Conservation (phyloP, 1,140 invertebrate genomes). For the Charaxes varanes region DNA sequence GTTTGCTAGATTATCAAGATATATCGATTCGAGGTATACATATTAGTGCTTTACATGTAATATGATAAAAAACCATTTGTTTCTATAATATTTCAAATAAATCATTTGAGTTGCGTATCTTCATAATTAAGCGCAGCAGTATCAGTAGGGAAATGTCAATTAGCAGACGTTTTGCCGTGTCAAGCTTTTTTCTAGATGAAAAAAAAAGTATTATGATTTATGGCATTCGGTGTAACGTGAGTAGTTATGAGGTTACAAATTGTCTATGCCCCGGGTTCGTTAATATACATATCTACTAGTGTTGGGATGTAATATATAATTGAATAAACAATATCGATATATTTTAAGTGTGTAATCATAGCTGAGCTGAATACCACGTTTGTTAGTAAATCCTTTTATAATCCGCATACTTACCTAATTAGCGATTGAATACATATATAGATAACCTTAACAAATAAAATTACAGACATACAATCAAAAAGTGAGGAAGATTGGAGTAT, state of each 20-base stretch:
- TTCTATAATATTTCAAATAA: slow-evolving; percentile 11
- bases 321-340: no score
- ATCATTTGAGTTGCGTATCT: slow-evolving; percentile 20
- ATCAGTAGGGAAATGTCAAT: slow-evolving; percentile 54
- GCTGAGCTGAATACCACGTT: no score
- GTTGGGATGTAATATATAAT: slow-evolving; percentile 21
- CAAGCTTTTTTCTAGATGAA: slow-evolving; percentile 30
- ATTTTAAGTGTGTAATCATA: no score
- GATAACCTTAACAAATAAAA: no score
- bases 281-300: slow-evolving; percentile 31
- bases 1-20: no score
- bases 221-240: slow-evolving; percentile 44
- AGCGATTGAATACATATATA: no score
- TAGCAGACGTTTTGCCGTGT: slow-evolving; percentile 52
- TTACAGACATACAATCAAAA: no score
- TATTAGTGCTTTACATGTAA: no score
- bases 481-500: no score
- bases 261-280: slow-evolving; percentile 39
- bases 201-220: slow-evolving; percentile 58
- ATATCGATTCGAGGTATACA: no score
- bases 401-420: no score
- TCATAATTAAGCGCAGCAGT: slow-evolving; percentile 26
- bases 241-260: slow-evolving; percentile 56
- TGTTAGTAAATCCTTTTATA: no score
- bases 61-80: background rate